Base-by-base conservation (phyloP, 2,888 invertebrate species). In the Drosophila borealis region DNA sequence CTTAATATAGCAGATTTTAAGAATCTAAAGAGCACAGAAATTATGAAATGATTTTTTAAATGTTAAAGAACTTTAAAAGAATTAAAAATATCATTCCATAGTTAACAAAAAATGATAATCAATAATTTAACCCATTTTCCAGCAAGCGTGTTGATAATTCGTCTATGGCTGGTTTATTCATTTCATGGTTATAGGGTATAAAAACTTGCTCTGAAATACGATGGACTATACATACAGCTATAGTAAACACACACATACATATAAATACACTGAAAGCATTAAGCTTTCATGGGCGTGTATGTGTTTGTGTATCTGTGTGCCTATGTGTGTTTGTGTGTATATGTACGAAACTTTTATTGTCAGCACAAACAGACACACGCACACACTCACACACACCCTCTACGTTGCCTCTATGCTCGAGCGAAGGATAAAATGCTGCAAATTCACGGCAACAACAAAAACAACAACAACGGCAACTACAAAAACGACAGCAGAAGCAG, bases 371-470 rank as follows among this genome's bases (percentile, higher is more conserved):
- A 89, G 65, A 85, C 83, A 80, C 69, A 83, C 83, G 64, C 71
- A 74, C 49, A 63, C 63, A 73, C 34, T 70, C 45, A 72, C 49
- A 66, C 48, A 62, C 19, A 46, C 57, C 54, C 61, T 69, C 49
- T 53, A 81, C 66, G 79, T 67, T 65, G 71, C 41, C 61, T 67
- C 65, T 67, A 48, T 81, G 70, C 81, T 84, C 69, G 83, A 75
- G 64, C 79, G 83, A 88, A 87, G 84, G 84, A 85, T 85, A 85
- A 85, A 85, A 89, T 87, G 84, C 89, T 89, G 89, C 82, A 86
- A 85, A 89, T 88, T 87, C 89, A 85, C 78, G 59, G 80, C 76
- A 81, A 81, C 73, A 88, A 70, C 80, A 81, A 63, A 51, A 70
- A 63, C 33, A 48, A 33, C 46, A 59, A 34, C 37, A 65, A 41